A percentile compares a stretch with the other conserved stretches of the same genome.
Conservation (phyloP, 2,888 invertebrate species). For the Gryllus longicercus region DNA sequence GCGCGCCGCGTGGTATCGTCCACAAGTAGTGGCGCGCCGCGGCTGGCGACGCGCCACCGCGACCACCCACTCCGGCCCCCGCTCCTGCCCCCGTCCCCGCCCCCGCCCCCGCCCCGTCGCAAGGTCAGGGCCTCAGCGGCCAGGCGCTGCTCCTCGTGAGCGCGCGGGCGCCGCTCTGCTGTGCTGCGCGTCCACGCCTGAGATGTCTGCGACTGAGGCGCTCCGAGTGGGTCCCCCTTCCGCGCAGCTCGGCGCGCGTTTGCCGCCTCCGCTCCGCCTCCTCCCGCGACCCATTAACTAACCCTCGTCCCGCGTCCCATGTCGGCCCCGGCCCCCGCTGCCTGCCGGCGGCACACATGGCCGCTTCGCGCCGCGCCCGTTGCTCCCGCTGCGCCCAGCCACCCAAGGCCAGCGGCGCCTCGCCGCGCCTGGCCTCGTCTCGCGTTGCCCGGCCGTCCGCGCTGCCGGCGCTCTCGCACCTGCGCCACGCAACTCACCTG, state of each 20-base stretch:
- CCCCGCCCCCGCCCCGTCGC: neutral
- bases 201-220: neutral
- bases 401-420: neutral
- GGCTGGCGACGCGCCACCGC: no score
- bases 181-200: no score
- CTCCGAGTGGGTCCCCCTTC: neutral
- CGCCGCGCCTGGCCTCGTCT: neutral
- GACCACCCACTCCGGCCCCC: neutral
- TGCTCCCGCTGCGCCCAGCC: neutral
- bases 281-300: neutral
- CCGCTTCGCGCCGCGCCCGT: neutral
- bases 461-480: neutral
- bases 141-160: no score
- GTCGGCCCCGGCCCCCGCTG: neutral
- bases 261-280: neutral
- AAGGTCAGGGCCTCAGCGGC: no score
- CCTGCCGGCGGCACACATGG: neutral
- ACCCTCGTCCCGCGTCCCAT: conserved; percentile 1
- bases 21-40: neutral
- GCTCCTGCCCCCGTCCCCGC: neutral
- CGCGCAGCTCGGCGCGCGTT: neutral
- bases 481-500: conserved; percentile 17
- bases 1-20: neutral
- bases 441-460: neutral
- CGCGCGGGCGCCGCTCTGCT: no score